Evolutionary conservation across 2,797 vertebrate species (phyloP), one percentile per base, ranked within the genome.

Genomic region (Myiotriccus ornatus): DNA sequence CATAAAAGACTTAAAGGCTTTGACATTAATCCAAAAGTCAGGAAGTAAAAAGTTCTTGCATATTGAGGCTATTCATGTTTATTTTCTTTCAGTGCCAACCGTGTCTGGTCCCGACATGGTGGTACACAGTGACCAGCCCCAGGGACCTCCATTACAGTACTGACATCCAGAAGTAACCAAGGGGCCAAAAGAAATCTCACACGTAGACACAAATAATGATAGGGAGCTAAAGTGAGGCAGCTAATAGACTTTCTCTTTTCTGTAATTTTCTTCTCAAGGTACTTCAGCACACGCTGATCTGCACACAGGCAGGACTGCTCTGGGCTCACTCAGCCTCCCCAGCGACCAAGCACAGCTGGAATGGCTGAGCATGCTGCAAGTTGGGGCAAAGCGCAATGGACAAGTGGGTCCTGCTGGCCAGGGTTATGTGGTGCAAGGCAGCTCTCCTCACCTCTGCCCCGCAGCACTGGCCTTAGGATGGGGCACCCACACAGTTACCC

Each of bases 1-100:
- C 25, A 37, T 37, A 73, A 73, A 94, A 80, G 43, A 91, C 76
- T 91, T 75, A 35, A 91, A 92, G 89, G 84, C 22, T 79, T 89
- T 82, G 37, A 79, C 37, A 53, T 41, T 81, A 78, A 90, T 43
- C 47, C 35, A 67, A 25, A 52, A 56, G 20, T 49, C 41, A 79
- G 21, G 28, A 91, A 84, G 49, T 28, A 47, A 84, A 73, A 84
- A 80, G 59, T 56, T 80, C 23, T 44, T 47, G 22, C 13, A 15
- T 70, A 52, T 91, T 91, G 63, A 69, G 22, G 39, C 25, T 76
- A 43, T 65, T 67, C 1, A 3, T 12, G 24, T 52, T 87, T 79
- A 12, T 84, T 91, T 93, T 94, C 52, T 34, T 47, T 73, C 47
- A 10, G 39, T n/a, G n/a, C 55, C 82, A 88, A 69, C 34, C 35